Evolutionary conservation across 1,140 invertebrate genomes (phyloP).

Genomic region (Teleogryllus occipitalis): DNA sequence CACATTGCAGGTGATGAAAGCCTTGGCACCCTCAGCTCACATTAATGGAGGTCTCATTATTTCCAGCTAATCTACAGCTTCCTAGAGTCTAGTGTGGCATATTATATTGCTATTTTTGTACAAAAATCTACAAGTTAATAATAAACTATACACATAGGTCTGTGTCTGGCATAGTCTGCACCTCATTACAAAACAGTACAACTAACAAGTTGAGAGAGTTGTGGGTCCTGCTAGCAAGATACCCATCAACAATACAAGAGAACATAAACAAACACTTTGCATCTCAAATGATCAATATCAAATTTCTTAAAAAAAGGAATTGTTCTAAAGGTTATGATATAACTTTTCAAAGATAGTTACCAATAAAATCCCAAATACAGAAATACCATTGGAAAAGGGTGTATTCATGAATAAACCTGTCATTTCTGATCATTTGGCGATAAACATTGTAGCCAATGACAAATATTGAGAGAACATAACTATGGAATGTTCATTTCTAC

Average conservation of each 20-base stretch:
- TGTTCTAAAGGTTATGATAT: background rate
- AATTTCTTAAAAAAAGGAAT: conserved; percentile 3
- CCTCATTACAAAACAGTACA: conserved; percentile 12
- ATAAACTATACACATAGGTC: conserved; percentile 17
- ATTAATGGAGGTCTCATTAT: conserved; percentile 10
- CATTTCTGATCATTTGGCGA: background rate
- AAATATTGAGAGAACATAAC: background rate
- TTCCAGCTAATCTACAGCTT: conserved; percentile 10
- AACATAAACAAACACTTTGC: background rate
- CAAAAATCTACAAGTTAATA: conserved; percentile 17
- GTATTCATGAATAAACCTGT: background rate
- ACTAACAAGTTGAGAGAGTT: conserved; percentile 6
- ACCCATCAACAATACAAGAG: background rate
- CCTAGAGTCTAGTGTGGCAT: background rate
- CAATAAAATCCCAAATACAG: background rate
- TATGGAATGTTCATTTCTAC: conserved; percentile 11
- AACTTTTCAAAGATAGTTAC: background rate
- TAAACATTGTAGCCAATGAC: background rate
- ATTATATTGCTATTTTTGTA: conserved; percentile 13
- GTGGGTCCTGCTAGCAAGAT: background rate
- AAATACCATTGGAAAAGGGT: background rate
- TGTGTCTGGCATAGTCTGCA: conserved; percentile 7
- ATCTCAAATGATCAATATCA: background rate
- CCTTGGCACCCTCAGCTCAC: background rate
- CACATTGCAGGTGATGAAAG: conserved; percentile 1